phyloP scores from a whole-genome alignment of 1,140 invertebrate genomes.

The Listronotus oregonensis region DNA sequence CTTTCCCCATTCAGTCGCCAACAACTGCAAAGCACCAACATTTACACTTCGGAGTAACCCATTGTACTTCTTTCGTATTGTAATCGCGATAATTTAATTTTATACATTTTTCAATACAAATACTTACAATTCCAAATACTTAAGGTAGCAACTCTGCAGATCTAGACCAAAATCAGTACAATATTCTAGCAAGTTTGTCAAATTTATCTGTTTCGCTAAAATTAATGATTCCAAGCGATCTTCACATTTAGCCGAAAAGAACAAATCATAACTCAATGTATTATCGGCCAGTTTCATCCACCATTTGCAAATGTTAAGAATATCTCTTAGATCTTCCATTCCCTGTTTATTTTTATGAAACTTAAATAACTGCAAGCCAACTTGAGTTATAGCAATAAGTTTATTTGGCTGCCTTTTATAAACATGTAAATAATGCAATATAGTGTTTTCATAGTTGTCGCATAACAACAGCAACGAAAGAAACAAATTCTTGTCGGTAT shows the following conservation, averaged over 20 bases:
- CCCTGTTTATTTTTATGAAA: neutral
- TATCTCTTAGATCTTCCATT: slow-evolving; percentile 6
- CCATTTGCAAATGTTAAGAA: slow-evolving; percentile 41
- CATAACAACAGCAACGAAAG: slow-evolving; percentile 12
- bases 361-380: slow-evolving; percentile 8
- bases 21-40: too few species aligned
- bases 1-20: too few species aligned
- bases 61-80: too few species aligned
- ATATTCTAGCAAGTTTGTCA: slow-evolving; percentile 34
- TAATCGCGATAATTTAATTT: too few species aligned
- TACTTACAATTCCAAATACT: slow-evolving; percentile 42
- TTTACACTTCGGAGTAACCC: too few species aligned
- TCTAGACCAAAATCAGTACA: slow-evolving; percentile 48
- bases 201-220: slow-evolving; percentile 30
- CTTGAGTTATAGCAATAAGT: slow-evolving; percentile 14
- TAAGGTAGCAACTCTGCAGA: slow-evolving; percentile 36
- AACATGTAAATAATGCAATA: slow-evolving; percentile 15
- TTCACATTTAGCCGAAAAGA: slow-evolving; percentile 34
- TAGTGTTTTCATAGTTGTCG: neutral
- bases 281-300: slow-evolving; percentile 38
- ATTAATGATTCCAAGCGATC: slow-evolving; percentile 42
- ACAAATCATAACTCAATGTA: slow-evolving; percentile 37
- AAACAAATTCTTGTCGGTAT: slow-evolving; percentile 13
- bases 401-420: slow-evolving; percentile 21
- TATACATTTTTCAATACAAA: neutral